Evolutionary conservation across 2,888 invertebrate species (phyloP).

Genomic region (Leptinotarsa rubiginosa): DNA sequence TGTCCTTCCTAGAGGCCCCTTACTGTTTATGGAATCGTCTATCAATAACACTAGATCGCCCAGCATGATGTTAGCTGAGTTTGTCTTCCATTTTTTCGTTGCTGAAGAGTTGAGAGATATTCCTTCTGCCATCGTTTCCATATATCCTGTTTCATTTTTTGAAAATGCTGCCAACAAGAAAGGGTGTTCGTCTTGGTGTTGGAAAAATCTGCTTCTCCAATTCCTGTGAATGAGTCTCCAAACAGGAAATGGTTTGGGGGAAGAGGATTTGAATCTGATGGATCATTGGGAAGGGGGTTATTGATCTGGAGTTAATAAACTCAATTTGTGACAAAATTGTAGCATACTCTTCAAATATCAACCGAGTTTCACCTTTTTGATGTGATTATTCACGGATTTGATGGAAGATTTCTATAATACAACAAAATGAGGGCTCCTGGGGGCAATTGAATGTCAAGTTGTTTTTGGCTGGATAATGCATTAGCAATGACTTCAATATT

Average conservation of each 20-base stretch:
- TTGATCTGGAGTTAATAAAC: too few species aligned
- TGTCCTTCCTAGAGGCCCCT: slow-evolving; percentile 45
- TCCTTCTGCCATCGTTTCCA: slow-evolving; percentile 50
- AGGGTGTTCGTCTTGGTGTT: slow-evolving; percentile 40
- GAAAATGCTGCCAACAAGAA: slow-evolving; percentile 45
- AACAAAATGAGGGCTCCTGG: slow-evolving; percentile 54
- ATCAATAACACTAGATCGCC: slow-evolving; percentile 49
- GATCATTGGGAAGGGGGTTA: too few species aligned
- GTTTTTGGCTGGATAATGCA: neutral
- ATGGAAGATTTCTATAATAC: slow-evolving; percentile 52
- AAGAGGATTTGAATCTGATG: too few species aligned
- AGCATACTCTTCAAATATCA: slow-evolving; percentile 55
- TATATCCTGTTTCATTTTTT: slow-evolving; percentile 47
- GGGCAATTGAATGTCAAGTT: slow-evolving; percentile 38
- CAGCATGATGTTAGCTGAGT: neutral
- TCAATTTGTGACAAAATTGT: slow-evolving; percentile 46
- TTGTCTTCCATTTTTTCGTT: slow-evolving; percentile 33
- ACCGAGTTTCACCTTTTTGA: slow-evolving; percentile 26
- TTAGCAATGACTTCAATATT: neutral
- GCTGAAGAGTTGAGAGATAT: slow-evolving; percentile 49
- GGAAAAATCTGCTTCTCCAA: slow-evolving; percentile 25
- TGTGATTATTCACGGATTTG: slow-evolving; percentile 50
- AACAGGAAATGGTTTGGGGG: too few species aligned
- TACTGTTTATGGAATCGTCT: slow-evolving; percentile 48
- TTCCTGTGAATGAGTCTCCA: neutral